Base-by-base conservation (phyloP, 2,888 invertebrate genomes). In the Eulithis prunata region DNA sequence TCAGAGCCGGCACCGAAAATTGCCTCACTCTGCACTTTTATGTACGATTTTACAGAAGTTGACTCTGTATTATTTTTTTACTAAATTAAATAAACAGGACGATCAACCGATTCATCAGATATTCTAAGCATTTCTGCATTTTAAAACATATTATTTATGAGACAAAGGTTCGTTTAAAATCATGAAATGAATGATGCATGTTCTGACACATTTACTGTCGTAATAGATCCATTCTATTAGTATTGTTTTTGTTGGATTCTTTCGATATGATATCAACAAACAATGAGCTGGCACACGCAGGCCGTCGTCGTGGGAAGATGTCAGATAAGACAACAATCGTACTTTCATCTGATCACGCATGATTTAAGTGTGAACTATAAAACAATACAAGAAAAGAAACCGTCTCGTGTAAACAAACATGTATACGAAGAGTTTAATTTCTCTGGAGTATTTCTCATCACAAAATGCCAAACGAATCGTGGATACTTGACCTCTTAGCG, bases 271-370 rank as follows among this genome's bases (percentile, higher is more conserved):
- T 74, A 78, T 79, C 74, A 76, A 78, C 77, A 77, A 74, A 86
- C 85, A 86, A 85, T 85, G 78, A 74, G 62, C 71, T 69, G 73
- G 75, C 74, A 75, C 78, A 75, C 76, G 80, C 79, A 79, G 79
- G 78, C 78, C 78, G 82, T 82, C 84, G 81, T 77, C 80, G 88
- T 89, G 90, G 86, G 90, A 90, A 90, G 88, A 88, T 85, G 72
- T 66, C 69, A 81, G 89, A 89, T 90, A 89, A 80, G 77, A 70
- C 76, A 75, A 82, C 84, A 85, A 85, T 86, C 83, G 86, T 83
- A 87, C 89, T 90, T 91, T 91, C 90, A 88, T 88, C 87, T 79
- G 81, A 90, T 86, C 87, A 88, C 85, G 87, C 87, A 85, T 90
- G 89, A 90, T 90, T 87, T 87, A 90, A 87, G 86, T 88, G 90